Evolutionary conservation across 2,113 vertebrate species (phyloP).

Genomic region (Ochotona princeps): DNA sequence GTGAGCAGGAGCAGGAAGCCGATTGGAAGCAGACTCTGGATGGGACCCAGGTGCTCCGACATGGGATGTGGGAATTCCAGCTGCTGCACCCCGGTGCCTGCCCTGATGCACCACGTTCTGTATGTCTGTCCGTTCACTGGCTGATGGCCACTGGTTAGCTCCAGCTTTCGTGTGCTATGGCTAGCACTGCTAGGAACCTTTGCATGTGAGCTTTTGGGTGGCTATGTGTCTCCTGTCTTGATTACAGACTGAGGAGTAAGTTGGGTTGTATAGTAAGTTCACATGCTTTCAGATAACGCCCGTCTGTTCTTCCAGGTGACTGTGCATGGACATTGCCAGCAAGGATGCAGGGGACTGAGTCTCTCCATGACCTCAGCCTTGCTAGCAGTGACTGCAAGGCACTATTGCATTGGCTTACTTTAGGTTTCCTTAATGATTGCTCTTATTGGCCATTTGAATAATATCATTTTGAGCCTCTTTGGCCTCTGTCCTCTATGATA

Average conservation of each 20-base stretch:
- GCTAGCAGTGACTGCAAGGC: not conserved
- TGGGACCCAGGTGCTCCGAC: no score
- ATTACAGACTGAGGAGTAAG: not conserved
- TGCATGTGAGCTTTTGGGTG: not conserved
- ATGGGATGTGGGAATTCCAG: no score
- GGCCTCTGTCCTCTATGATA: not conserved
- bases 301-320: not conserved
- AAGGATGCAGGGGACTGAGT: not conserved
- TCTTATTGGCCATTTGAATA: not conserved
- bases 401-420: not conserved
- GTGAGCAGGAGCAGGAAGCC: no score
- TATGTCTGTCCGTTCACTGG: not conserved
- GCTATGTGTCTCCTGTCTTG: not conserved
- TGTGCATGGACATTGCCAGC: not conserved
- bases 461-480: not conserved
- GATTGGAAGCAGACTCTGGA: no score
- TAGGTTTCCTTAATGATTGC: not conserved
- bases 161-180: not conserved
- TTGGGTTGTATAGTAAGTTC: not conserved
- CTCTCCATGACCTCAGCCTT: not conserved
- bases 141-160: not conserved
- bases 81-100: no score
- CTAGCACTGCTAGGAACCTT: not conserved
- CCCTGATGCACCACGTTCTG: not conserved
- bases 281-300: not conserved